Percentiles rank a stretch among this genome's conserved stretches.
These are phyloP conservation scores for Palythoa grandiflora DNA, from an alignment of 92 coral and sea anemone species.

Conservation along the genomic window DNA sequence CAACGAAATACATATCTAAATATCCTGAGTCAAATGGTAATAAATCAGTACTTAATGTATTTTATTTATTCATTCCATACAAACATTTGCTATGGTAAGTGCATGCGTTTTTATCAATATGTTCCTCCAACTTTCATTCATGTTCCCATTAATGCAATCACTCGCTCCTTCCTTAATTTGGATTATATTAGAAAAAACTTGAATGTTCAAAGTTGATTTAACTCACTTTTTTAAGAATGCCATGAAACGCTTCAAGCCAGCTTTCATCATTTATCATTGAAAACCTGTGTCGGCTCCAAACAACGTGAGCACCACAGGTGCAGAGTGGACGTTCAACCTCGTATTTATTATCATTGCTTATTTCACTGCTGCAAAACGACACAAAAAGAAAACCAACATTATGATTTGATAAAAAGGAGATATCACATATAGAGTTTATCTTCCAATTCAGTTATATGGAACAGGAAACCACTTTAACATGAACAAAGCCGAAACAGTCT, in stretches of 20 bases:
- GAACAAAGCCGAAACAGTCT: too few species aligned
- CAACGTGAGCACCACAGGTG: slow-evolving; percentile 93
- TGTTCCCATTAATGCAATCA: background rate
- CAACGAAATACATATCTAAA: too few species aligned
- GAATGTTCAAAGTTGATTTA: background rate
- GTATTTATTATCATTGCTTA: background rate
- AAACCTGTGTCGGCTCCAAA: slow-evolving; percentile 93
- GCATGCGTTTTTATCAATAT: too few species aligned
- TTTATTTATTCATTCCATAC: too few species aligned
- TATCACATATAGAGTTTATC: too few species aligned
- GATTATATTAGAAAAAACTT: background rate
- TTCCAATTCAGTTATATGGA: too few species aligned
- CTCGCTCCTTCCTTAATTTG: background rate
- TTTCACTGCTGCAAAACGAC: slow-evolving; percentile 15
- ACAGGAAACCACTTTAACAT: too few species aligned
- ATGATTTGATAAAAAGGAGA: background rate
- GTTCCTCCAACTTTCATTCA: too few species aligned
- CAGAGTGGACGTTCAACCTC: slow-evolving; percentile 81
- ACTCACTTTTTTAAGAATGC: slow-evolving; percentile 27
- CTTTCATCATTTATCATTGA: slow-evolving; percentile 67
- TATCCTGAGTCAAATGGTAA: too few species aligned
- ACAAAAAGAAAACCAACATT: background rate
- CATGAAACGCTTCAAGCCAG: slow-evolving; percentile 25
- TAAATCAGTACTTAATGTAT: too few species aligned
- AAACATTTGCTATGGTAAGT: too few species aligned